phyloP scores from a whole-genome alignment of 1,140 invertebrate species.

The Drosophila auraria region DNA sequence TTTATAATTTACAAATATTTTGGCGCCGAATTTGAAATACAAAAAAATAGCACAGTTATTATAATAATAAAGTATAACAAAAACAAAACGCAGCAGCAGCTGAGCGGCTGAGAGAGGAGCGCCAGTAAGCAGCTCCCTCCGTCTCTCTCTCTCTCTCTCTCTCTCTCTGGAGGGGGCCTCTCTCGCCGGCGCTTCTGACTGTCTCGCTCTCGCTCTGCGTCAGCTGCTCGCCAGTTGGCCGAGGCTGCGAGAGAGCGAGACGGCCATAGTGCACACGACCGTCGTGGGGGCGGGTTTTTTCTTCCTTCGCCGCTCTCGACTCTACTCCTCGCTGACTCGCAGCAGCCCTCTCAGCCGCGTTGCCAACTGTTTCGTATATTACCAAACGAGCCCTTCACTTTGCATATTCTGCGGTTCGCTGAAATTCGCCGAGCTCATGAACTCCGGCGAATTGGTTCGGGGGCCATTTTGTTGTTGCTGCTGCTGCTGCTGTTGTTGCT shows the following conservation, averaged over 20 bases:
- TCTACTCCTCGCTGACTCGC: slow-evolving; percentile 28
- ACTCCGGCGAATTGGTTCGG: slow-evolving; percentile 86
- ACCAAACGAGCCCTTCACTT: slow-evolving; percentile 91
- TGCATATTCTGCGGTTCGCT: slow-evolving; percentile 90
- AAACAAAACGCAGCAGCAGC: slow-evolving; percentile 49
- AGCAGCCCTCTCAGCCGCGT: slow-evolving; percentile 74
- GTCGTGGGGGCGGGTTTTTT: slow-evolving; percentile 57
- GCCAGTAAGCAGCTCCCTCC: slow-evolving; percentile 9
- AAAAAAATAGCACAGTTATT: slow-evolving; percentile 61
- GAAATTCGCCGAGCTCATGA: slow-evolving; percentile 87
- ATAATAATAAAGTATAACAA: slow-evolving; percentile 70
- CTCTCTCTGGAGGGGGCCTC: not conserved
- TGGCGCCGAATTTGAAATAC: slow-evolving; percentile 67
- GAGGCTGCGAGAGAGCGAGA: slow-evolving; percentile 49
- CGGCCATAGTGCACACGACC: slow-evolving; percentile 35
- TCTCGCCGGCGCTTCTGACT: slow-evolving; percentile 5
- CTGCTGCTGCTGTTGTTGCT: slow-evolving; percentile 27
- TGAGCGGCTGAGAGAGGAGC: slow-evolving; percentile 17
- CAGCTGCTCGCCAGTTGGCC: slow-evolving; percentile 18
- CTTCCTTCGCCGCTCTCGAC: slow-evolving; percentile 23
- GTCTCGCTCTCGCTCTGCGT: slow-evolving; percentile 38
- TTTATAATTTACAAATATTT: slow-evolving; percentile 80
- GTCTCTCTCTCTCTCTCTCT: slow-evolving; percentile 3
- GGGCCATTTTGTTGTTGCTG: slow-evolving; percentile 83
- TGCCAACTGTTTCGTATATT: slow-evolving; percentile 85